These are phyloP conservation scores for Forbesichthys papilliferus DNA, from an alignment of 2,113 vertebrate species.

Conservation along the genomic window DNA sequence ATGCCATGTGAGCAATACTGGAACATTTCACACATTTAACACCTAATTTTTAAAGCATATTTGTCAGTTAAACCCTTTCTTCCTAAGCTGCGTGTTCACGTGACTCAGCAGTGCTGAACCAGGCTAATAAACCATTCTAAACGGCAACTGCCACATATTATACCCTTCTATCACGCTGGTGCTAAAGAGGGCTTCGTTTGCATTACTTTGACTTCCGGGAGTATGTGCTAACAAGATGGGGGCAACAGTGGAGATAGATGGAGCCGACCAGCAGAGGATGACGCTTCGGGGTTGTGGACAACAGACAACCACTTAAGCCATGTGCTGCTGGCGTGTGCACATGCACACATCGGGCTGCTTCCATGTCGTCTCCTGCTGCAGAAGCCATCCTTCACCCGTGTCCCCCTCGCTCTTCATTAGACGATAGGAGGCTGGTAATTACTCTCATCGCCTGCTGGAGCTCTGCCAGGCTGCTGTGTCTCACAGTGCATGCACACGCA, in stretches of 20 bases:
- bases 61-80: neutral
- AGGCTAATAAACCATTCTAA: slow-evolving; percentile 10
- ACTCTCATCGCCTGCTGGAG: slow-evolving; percentile 76
- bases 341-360: slow-evolving; percentile 14
- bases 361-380: slow-evolving; percentile 28
- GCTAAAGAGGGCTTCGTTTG: slow-evolving; percentile 32
- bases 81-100: neutral
- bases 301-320: slow-evolving; percentile 17
- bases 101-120: neutral
- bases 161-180: slow-evolving; percentile 13
- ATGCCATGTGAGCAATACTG: neutral
- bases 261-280: slow-evolving; percentile 48
- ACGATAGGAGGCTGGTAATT: slow-evolving; percentile 65
- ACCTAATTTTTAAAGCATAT: neutral
- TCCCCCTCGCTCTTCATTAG: slow-evolving; percentile 60
- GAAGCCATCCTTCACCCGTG: slow-evolving; percentile 59
- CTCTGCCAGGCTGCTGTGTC: slow-evolving; percentile 53
- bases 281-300: slow-evolving; percentile 35
- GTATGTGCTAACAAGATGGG: slow-evolving; percentile 50
- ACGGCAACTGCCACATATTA: slow-evolving; percentile 8
- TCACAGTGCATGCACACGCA: too few species aligned
- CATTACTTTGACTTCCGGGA: slow-evolving; percentile 21
- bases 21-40: neutral
- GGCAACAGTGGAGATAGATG: slow-evolving; percentile 51
- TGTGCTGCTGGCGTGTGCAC: neutral